Percentiles rank a stretch among this genome's conserved stretches.
Evolutionary conservation across 53 echinoderm and acorn worm genomes (phyloP).

Genomic region (Echinometra lucunter): DNA sequence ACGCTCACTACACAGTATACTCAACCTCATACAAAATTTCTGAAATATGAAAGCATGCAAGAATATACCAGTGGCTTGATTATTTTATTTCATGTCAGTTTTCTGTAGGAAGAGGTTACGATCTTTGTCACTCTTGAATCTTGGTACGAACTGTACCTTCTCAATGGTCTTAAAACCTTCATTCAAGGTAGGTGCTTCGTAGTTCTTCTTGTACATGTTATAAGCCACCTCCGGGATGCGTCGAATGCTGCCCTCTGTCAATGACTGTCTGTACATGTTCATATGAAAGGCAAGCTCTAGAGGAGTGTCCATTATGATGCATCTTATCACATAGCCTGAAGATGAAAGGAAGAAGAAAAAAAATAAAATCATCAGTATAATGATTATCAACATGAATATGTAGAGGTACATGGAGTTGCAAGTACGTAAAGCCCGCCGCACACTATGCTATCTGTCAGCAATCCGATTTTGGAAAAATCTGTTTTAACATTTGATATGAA

Average conservation of each 20-base stretch:
- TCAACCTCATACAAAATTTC: neutral
- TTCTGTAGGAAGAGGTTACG: constrained; percentile 82
- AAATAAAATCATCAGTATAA: no score
- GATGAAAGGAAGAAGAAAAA: neutral
- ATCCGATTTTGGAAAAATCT: no score
- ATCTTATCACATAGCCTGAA: constrained; percentile 83
- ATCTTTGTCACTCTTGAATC: constrained; percentile 78
- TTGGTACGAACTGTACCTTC: constrained; percentile 77
- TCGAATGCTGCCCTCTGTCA: constrained; percentile 81
- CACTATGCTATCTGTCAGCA: no score
- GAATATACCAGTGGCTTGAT: neutral
- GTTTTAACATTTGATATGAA: no score
- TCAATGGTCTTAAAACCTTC: constrained; percentile 87
- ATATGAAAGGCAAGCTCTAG: constrained; percentile 85
- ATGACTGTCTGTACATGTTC: constrained; percentile 85
- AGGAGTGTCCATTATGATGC: constrained; percentile 86
- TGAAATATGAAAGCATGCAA: neutral
- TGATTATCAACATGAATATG: no score
- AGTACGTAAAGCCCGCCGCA: neutral
- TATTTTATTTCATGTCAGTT: constrained; percentile 73
- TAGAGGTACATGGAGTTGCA: neutral
- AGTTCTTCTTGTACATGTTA: constrained; percentile 96
- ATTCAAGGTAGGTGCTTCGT: constrained; percentile 61
- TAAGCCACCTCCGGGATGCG: constrained; percentile 84
- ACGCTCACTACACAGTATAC: no score